phyloP scores from a whole-genome alignment of 2,888 invertebrate species.

The Macropis europaea region DNA sequence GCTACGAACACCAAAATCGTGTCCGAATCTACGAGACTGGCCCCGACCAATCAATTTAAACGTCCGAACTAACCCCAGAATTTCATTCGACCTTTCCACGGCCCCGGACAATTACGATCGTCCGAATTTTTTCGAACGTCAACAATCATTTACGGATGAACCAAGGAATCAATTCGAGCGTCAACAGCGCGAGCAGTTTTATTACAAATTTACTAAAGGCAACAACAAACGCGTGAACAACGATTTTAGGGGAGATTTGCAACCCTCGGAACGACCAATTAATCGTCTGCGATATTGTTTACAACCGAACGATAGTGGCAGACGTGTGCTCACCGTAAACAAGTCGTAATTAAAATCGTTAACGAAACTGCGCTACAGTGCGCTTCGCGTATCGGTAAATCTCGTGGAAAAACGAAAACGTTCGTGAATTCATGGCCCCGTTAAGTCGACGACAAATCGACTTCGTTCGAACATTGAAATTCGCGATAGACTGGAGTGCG shows the following conservation, averaged over 20 bases:
- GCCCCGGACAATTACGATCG: no score
- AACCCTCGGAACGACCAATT: neutral
- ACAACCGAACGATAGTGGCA: slow-evolving; percentile 15
- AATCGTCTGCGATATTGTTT: slow-evolving; percentile 30
- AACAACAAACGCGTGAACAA: neutral
- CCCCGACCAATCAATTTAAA: slow-evolving; percentile 16
- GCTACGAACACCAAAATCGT: slow-evolving; percentile 13
- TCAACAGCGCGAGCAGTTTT: no score
- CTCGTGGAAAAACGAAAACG: neutral
- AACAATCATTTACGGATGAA: no score
- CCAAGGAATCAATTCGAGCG: neutral
- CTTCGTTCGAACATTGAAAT: slow-evolving; percentile 26
- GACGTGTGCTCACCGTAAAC: slow-evolving; percentile 34
- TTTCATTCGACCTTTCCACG: neutral
- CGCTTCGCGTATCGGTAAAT: slow-evolving; percentile 12
- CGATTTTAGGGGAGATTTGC: neutral
- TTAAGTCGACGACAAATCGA: slow-evolving; percentile 4
- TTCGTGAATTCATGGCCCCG: slow-evolving; percentile 12
- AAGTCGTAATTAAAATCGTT: slow-evolving; percentile 28
- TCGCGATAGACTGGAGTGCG: no score
- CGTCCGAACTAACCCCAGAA: slow-evolving; percentile 2
- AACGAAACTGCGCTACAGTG: slow-evolving; percentile 24
- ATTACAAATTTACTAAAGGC: neutral
- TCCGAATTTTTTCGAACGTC: neutral
- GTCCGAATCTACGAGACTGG: slow-evolving; percentile 8